Evolutionary conservation across 2,888 invertebrate species (phyloP).

Genomic region (Plusia festucae): DNA sequence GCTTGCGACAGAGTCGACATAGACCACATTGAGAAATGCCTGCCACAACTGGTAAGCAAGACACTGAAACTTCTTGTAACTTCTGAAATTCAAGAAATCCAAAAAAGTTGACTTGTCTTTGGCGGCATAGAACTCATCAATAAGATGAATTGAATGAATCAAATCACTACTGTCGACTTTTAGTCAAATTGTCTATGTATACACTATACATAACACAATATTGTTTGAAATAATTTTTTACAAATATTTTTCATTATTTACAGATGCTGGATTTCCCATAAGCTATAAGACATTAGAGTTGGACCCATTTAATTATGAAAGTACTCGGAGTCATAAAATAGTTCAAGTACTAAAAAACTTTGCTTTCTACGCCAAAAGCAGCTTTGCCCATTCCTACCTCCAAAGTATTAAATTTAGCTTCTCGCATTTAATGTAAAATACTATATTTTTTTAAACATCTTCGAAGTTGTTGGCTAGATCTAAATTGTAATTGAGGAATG

Average conservation of each 20-base stretch:
- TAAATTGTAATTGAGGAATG: conserved; percentile 40
- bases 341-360: conserved; percentile 23
- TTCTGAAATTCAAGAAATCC: too few species aligned
- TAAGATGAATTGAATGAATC: too few species aligned
- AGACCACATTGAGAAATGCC: conserved; percentile 88
- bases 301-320: conserved; percentile 27
- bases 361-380: conserved; percentile 32
- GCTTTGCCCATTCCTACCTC: conserved; percentile 38
- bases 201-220: not conserved
- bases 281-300: conserved; percentile 31
- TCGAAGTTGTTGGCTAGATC: conserved; percentile 50
- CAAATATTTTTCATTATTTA: conserved; percentile 56
- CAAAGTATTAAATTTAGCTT: conserved; percentile 30
- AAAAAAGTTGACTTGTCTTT: too few species aligned
- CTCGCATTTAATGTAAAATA: conserved; percentile 26
- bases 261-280: conserved; percentile 89
- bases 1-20: conserved; percentile 82
- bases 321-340: conserved; percentile 14
- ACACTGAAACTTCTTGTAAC: too few species aligned
- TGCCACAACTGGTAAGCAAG: conserved; percentile 87
- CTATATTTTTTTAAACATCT: conserved; percentile 44
- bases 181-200: not conserved
- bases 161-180: too few species aligned
- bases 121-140: too few species aligned
- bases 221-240: not conserved